A percentile compares a stretch with the other conserved stretches of the same genome.
phyloP scores from a whole-genome alignment of 2,888 invertebrate genomes.

The Elaeidobius kamerunicus region DNA sequence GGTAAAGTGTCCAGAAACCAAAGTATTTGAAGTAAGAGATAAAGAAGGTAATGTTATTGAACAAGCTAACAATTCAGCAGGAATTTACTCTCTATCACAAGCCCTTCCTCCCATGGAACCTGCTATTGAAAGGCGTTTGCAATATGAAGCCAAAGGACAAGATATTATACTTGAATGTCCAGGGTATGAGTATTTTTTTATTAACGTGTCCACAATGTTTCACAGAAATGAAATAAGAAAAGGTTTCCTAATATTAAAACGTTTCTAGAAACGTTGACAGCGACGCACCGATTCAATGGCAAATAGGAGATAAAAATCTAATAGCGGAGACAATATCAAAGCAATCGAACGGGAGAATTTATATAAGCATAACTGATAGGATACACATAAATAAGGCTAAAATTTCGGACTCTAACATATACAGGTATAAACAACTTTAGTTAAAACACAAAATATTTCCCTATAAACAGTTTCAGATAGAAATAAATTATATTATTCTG shows the following conservation, averaged over 20 bases:
- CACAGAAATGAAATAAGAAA: neutral
- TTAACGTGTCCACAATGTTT: neutral
- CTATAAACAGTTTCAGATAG: neutral
- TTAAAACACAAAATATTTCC: neutral
- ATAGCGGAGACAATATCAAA: slow-evolving; percentile 51
- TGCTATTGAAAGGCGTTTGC: slow-evolving; percentile 46
- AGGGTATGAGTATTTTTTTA: slow-evolving; percentile 49
- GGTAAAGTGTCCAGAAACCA: slow-evolving; percentile 50
- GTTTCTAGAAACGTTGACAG: slow-evolving; percentile 52
- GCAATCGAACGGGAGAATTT: slow-evolving; percentile 56
- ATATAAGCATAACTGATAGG: slow-evolving; percentile 56
- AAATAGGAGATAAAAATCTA: slow-evolving; percentile 52
- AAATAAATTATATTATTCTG: slow-evolving; percentile 27
- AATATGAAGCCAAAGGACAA: slow-evolving; percentile 48
- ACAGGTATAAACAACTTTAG: too few relatives aligned
- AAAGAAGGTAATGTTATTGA: slow-evolving; percentile 55
- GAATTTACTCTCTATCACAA: slow-evolving; percentile 56
- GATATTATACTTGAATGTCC: slow-evolving; percentile 51
- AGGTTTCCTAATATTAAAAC: neutral
- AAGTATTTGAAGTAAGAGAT: slow-evolving; percentile 55
- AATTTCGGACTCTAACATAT: slow-evolving; percentile 56
- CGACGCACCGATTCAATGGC: slow-evolving; percentile 58
- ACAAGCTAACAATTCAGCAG: slow-evolving; percentile 59
- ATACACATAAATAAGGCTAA: slow-evolving; percentile 56
- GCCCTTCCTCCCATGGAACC: slow-evolving; percentile 51